Conservation (phyloP, 2,888 invertebrate species). For the Fabriciana adippe region DNA sequence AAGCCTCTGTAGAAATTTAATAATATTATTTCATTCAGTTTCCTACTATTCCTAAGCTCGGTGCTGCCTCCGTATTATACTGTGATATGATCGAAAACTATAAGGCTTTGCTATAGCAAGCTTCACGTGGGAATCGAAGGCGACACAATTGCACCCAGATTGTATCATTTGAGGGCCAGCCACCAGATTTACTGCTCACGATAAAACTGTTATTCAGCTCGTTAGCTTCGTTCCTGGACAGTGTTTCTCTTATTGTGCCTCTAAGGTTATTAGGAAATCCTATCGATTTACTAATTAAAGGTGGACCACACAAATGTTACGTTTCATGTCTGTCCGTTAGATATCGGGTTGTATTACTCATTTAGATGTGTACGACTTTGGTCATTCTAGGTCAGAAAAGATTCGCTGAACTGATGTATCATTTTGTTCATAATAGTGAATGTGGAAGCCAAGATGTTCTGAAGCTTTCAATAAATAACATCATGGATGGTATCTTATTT, state of each 20-base stretch:
- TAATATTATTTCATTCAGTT: slow-evolving; percentile 9
- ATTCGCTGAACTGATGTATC: no score
- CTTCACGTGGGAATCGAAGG: slow-evolving; percentile 41
- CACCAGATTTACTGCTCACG: slow-evolving; percentile 41
- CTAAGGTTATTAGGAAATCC: slow-evolving; percentile 38
- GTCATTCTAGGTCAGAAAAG: no score
- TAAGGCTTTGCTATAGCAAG: slow-evolving; percentile 30
- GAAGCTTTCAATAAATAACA: no score
- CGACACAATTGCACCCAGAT: slow-evolving; percentile 40
- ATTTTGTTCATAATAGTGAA: no score
- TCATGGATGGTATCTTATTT: no score
- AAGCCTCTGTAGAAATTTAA: background rate
- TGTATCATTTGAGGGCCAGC: slow-evolving; percentile 39
- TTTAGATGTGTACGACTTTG: background rate
- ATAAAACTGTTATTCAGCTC: slow-evolving; percentile 60
- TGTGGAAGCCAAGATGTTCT: no score
- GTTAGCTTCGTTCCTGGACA: slow-evolving; percentile 52
- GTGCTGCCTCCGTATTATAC: slow-evolving; percentile 21
- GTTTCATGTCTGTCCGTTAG: slow-evolving; percentile 12
- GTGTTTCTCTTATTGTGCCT: slow-evolving; percentile 33
- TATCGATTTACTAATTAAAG: slow-evolving; percentile 37
- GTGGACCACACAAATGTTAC: slow-evolving; percentile 31
- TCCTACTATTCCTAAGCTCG: slow-evolving; percentile 2
- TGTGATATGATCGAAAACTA: slow-evolving; percentile 36
- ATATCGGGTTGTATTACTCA: slow-evolving; percentile 12